Evolutionary conservation across 2,113 vertebrate species (phyloP).

Genomic region (Anser cygnoides): DNA sequence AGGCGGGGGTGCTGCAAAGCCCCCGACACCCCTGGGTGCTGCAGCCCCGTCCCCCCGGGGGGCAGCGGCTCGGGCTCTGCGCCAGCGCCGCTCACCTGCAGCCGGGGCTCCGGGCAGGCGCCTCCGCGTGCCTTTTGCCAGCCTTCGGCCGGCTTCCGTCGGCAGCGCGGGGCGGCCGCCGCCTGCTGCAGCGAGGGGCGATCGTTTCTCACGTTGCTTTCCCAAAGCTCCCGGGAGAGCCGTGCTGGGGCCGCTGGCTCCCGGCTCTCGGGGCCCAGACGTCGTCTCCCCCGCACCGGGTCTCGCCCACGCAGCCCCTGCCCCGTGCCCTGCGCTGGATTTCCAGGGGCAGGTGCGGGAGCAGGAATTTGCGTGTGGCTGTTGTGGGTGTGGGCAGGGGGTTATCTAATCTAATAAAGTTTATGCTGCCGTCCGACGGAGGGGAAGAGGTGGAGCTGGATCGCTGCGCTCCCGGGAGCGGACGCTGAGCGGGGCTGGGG

Average conservation of each 20-base stretch:
- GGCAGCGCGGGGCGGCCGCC: neutral
- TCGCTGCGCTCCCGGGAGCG: neutral
- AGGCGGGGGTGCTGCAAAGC: too few species aligned
- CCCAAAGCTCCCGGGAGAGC: neutral
- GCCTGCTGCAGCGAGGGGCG: neutral
- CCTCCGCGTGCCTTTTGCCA: neutral
- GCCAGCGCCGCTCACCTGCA: too few species aligned
- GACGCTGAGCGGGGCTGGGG: neutral
- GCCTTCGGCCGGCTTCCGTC: neutral
- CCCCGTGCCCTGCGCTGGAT: fast-evolving
- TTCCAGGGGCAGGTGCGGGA: neutral
- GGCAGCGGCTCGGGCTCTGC: neutral
- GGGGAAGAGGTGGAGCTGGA: neutral
- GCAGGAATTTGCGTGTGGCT: neutral
- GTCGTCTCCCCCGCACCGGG: too few species aligned
- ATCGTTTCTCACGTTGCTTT: neutral
- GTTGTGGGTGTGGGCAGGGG: neutral
- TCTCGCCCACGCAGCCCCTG: neutral
- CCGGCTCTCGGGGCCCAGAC: too few species aligned
- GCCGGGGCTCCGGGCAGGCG: neutral
- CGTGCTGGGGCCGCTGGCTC: too few species aligned
- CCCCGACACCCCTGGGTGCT: too few species aligned
- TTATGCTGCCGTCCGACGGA: fast-evolving
- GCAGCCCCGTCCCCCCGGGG: too few species aligned
- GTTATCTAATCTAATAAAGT: neutral